Conservation (phyloP, 2,113 vertebrate genomes). For the Dinomys branickii region DNA sequence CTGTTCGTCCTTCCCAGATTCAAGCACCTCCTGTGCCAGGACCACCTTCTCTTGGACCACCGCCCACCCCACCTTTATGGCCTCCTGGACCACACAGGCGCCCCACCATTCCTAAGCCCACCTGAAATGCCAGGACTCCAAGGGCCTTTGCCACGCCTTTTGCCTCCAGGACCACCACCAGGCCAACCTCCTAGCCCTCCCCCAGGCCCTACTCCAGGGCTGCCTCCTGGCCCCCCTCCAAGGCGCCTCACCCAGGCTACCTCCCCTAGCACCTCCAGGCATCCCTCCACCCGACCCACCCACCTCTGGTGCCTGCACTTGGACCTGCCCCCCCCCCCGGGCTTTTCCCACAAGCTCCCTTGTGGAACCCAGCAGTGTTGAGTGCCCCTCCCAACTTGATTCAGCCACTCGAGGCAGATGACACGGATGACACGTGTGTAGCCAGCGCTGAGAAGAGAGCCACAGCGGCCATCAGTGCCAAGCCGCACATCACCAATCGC, state of each 20-base stretch:
- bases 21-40: constrained; percentile 79
- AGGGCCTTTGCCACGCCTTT: no score
- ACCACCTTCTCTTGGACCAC: no score
- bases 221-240: no score
- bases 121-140: not conserved
- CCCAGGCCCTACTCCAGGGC: no score
- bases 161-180: no score
- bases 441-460: constrained; percentile 92
- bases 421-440: constrained; percentile 88
- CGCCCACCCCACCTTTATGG: no score
- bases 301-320: constrained; percentile 90
- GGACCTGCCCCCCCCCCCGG: constrained; percentile 91
- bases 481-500: constrained; percentile 98
- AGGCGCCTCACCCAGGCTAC: no score
- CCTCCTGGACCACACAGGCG: no score
- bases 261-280: constrained; percentile 91
- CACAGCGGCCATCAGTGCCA: constrained; percentile 97
- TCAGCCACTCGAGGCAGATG: constrained; percentile 96
- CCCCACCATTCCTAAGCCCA: not conserved
- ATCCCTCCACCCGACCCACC: constrained; percentile 95
- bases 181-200: no score
- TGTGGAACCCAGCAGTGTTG: constrained; percentile 93
- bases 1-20: constrained; percentile 88
- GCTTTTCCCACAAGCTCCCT: constrained; percentile 93
- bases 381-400: constrained; percentile 97